Conservation (phyloP, 2,113 vertebrate genomes). For the Choloepus hoffmanni region DNA sequence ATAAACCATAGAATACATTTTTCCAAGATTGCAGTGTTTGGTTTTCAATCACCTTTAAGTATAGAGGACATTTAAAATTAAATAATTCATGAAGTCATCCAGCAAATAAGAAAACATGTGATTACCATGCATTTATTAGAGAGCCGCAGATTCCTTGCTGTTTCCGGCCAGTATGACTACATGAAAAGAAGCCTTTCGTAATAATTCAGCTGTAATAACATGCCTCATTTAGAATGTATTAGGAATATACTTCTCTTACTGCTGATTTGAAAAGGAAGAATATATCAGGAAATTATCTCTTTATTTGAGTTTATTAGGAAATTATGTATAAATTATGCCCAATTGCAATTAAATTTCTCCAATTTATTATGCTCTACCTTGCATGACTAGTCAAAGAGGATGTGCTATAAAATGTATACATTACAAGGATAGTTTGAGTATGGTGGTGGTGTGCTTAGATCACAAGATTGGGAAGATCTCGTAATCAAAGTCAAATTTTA, state of each 20-base stretch:
- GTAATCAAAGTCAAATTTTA: conserved; percentile 5
- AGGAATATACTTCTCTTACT: conserved; percentile 76
- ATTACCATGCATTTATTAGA: conserved; percentile 42
- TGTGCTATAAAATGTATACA: background rate
- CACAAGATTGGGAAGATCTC: background rate
- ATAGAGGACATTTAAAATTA: conserved; percentile 59
- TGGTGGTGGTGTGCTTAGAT: background rate
- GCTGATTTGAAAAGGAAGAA: conserved; percentile 77
- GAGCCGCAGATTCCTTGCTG: conserved; percentile 34
- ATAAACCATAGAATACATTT: background rate
- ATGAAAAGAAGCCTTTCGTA: conserved; percentile 67
- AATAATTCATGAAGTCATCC: conserved; percentile 65
- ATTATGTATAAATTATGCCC: conserved; percentile 80
- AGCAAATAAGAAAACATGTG: conserved; percentile 49
- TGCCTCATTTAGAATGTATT: conserved; percentile 77
- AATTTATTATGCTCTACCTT: conserved; percentile 81
- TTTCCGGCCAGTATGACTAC: conserved; percentile 53
- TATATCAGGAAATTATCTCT: conserved; percentile 81
- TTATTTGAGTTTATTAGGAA: conserved; percentile 83
- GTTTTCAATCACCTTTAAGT: conserved; percentile 58
- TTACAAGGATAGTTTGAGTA: conserved; percentile 58
- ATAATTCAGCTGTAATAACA: conserved; percentile 79
- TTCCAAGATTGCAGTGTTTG: conserved; percentile 58
- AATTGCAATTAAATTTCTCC: conserved; percentile 81
- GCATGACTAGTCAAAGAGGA: conserved; percentile 71